Evolutionary conservation across 2,888 invertebrate genomes (phyloP).

Genomic region (Sphaerophoria rueppellii): DNA sequence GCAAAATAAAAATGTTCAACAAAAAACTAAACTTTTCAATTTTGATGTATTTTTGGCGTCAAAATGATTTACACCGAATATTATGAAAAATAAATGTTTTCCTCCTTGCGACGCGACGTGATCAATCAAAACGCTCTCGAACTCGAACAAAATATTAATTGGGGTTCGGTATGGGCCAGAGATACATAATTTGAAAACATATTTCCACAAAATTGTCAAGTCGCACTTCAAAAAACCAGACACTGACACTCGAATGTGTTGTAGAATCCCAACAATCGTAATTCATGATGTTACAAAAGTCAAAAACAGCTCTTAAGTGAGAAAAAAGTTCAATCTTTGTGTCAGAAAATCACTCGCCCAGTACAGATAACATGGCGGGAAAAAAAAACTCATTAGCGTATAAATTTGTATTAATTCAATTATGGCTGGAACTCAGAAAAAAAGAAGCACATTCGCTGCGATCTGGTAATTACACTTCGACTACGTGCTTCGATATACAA

Average conservation of each 20-base stretch:
- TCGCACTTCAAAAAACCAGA: slow-evolving; percentile 46
- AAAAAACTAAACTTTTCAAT: slow-evolving; percentile 26
- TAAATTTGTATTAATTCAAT: slow-evolving; percentile 71
- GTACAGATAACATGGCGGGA: slow-evolving; percentile 7
- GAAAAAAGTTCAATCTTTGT: slow-evolving; percentile 50
- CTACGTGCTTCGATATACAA: slow-evolving; percentile 57
- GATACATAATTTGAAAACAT: slow-evolving; percentile 61
- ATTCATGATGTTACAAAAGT: slow-evolving; percentile 44
- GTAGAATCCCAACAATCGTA: slow-evolving; percentile 61
- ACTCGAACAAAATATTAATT: slow-evolving; percentile 38
- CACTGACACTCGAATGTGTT: slow-evolving; percentile 64
- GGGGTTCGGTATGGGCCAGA: slow-evolving; percentile 12
- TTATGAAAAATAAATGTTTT: slow-evolving; percentile 3
- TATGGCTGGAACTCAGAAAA: slow-evolving; percentile 23
- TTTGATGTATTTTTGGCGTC: slow-evolving; percentile 25
- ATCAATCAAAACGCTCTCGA: slow-evolving; percentile 8
- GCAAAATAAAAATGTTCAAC: slow-evolving; percentile 4
- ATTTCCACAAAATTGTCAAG: slow-evolving; percentile 62
- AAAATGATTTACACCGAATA: slow-evolving; percentile 60
- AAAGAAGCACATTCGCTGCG: slow-evolving; percentile 10
- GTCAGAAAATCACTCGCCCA: slow-evolving; percentile 33
- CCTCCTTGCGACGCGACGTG: slow-evolving; percentile 2
- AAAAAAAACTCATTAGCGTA: slow-evolving; percentile 73
- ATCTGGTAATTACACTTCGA: slow-evolving; percentile 54
- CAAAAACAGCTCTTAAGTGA: slow-evolving; percentile 39